Percentiles rank a stretch among this genome's conserved stretches.
Conservation (phyloP, 2,113 vertebrate genomes). For the Salvator merianae region DNA sequence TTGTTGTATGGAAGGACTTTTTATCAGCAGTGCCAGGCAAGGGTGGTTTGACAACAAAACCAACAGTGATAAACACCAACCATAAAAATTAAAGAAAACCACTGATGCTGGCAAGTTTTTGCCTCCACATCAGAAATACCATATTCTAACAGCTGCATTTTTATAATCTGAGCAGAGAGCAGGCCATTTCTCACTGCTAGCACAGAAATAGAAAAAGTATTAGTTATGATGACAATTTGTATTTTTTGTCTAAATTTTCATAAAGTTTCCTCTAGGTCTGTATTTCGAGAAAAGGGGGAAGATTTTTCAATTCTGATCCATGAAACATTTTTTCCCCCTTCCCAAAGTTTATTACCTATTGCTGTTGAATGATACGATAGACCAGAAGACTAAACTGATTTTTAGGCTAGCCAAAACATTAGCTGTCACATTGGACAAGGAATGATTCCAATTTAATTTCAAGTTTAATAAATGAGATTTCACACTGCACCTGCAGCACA, state of each 20-base stretch:
- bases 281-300: neutral
- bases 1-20: too few relatives aligned
- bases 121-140: too few relatives aligned
- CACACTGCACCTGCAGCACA: slow-evolving; percentile 17
- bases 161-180: neutral
- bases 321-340: neutral
- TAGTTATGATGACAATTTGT: neutral
- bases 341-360: neutral
- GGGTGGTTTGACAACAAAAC: too few relatives aligned
- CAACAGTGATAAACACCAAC: too few relatives aligned
- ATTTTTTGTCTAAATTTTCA: neutral
- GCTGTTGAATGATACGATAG: neutral
- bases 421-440: slow-evolving; percentile 3
- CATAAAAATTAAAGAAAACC: too few relatives aligned
- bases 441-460: slow-evolving; percentile 15
- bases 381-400: neutral
- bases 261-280: neutral
- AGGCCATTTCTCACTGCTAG: neutral
- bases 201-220: neutral
- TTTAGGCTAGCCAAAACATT: neutral
- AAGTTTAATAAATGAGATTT: slow-evolving; percentile 28
- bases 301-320: neutral
- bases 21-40: too few relatives aligned
- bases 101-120: too few relatives aligned
- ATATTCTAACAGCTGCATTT: too few relatives aligned